Base-by-base conservation (phyloP, 2,113 vertebrate genomes). In the Boleophthalmus pectinirostris region DNA sequence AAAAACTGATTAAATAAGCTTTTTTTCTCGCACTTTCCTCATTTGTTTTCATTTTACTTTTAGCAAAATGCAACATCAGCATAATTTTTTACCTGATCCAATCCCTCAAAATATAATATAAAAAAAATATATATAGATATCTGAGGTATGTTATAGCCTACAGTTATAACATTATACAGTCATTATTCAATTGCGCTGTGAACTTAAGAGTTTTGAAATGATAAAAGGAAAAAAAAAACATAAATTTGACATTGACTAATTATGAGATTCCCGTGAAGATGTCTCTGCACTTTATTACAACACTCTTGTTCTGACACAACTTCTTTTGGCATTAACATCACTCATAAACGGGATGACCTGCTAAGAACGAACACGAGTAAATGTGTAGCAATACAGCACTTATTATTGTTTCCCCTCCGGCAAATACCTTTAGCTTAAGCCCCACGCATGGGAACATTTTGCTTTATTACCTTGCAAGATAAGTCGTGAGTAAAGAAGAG, bases 381-480 rank as follows among this genome's bases (percentile, higher is more conserved):
- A 94, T 92, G 94, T 95, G 95, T 93, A 92, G 94, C 92, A 87
- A 92, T 92, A 93, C 95, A 94, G 91, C 92, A 88, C 95, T 95
- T 95, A 94, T 94, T 96, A 94, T 94, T 95, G 95, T 95, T 95
- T 94, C 94, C 96, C 97, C 96, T 96, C 95, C 94, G 96, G 97
- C 97, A 94, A 96, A 95, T 95, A 95, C 94, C 95, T 95, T 95
- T 94, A 94, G 94, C 95, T 92, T 94, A 94, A 96, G 94, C 93
- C 93, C 85, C 83, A 93, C 91, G 95, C 94, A 92, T 85, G 87
- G 93, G 94, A 95, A 94, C 95, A 91, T 95, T 97, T 96, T 96
- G 96, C 95, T 97, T 97, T 95, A 97, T 96, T 96, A 97, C 96
- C 95, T 96, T 93, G 94, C 92, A 93, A 96, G 95, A 96, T 95